phyloP scores from a whole-genome alignment of 2,113 vertebrate genomes.

The Sapajus apella region DNA sequence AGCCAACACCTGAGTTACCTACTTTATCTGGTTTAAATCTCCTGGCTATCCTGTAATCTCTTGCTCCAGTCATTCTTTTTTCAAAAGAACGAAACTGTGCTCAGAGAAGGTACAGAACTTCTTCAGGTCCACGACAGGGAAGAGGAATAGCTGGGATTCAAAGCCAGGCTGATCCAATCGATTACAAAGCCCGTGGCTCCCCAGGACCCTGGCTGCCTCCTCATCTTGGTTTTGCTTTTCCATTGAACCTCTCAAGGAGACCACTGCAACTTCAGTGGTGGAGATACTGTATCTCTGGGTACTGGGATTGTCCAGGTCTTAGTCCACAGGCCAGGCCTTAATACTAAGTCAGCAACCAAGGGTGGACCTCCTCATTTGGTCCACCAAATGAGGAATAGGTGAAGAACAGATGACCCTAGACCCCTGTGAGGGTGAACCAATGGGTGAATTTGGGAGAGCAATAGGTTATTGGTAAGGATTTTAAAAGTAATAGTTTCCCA shows the following conservation, averaged over 20 bases:
- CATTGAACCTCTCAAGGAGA: not conserved
- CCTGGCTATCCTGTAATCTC: not conserved
- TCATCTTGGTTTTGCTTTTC: not conserved
- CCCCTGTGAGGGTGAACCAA: not conserved
- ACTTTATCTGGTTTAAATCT: not conserved
- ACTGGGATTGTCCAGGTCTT: not conserved
- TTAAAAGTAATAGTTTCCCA: not conserved
- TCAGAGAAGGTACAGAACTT: not conserved
- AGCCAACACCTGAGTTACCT: not conserved
- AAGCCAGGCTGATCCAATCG: not conserved
- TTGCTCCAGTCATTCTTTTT: not conserved
- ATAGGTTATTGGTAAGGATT: not conserved
- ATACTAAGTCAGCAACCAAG: not conserved
- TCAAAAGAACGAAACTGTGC: not conserved
- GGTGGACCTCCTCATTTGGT: not conserved
- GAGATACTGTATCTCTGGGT: not conserved
- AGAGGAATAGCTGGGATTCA: not conserved
- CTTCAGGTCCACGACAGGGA: not conserved
- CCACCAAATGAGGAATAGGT: not conserved
- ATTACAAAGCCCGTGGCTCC: not conserved
- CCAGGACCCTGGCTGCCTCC: fast-evolving
- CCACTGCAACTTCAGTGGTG: not conserved
- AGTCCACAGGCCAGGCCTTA: not conserved
- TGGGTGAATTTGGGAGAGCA: not conserved
- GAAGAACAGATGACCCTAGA: not conserved